These are phyloP conservation scores for Alviniconcha strummeri DNA, from an alignment of 2,888 invertebrate species.

Conservation along the genomic window DNA sequence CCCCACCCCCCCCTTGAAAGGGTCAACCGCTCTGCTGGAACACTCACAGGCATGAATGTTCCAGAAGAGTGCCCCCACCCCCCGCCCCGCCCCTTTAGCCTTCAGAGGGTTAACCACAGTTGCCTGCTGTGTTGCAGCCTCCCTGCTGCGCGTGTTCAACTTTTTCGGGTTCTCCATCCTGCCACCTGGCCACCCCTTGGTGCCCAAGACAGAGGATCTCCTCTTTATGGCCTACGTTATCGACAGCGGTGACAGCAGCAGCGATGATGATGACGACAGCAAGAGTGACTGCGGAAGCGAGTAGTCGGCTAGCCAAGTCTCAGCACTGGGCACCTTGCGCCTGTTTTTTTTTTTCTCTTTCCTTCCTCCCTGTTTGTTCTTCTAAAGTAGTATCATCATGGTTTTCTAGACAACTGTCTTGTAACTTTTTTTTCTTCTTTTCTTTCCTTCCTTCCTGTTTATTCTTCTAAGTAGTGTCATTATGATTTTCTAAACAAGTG, in stretches of 20 bases:
- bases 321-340: conserved; percentile 33
- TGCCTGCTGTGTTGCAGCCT: conserved; percentile 76
- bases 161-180: conserved; percentile 94
- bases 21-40: too few relatives aligned
- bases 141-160: conserved; percentile 95
- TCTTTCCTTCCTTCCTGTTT: conserved; percentile 10
- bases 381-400: neutral
- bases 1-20: too few relatives aligned
- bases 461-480: conserved; percentile 7
- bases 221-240: conserved; percentile 79
- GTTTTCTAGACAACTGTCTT: too few relatives aligned
- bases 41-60: too few relatives aligned
- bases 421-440: neutral
- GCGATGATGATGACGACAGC: conserved; percentile 28
- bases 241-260: conserved; percentile 50
- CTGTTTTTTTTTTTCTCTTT: conserved; percentile 23
- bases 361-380: neutral
- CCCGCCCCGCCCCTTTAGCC: too few relatives aligned
- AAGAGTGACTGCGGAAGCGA: conserved; percentile 29
- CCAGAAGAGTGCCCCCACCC: too few relatives aligned
- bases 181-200: conserved; percentile 84
- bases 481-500: neutral
- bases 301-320: conserved; percentile 33
- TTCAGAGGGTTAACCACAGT: too few relatives aligned
- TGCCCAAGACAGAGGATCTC: conserved; percentile 81